Evolutionary conservation across 2,113 vertebrate species (phyloP).

Genomic region (Ameiurus melas): DNA sequence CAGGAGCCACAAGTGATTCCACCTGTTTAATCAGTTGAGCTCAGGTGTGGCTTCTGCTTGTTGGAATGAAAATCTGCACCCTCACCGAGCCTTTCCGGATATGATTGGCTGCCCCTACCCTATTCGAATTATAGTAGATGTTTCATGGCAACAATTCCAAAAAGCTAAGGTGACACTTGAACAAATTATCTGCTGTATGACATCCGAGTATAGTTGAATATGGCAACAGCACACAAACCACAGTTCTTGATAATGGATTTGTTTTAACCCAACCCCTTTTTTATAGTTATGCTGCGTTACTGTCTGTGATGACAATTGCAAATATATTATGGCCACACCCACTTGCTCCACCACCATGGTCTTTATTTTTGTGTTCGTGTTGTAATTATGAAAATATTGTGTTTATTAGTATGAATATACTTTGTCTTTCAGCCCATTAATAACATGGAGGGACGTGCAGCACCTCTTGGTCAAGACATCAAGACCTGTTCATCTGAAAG

Average conservation of each 20-base stretch:
- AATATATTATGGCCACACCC: not conserved
- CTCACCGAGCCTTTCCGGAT: too few species aligned
- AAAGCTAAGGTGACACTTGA: not conserved
- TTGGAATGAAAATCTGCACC: too few species aligned
- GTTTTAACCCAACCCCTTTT: not conserved
- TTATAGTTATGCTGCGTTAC: not conserved
- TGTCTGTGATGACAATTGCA: not conserved
- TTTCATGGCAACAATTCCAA: not conserved
- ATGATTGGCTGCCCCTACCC: too few species aligned
- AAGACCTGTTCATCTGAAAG: slow-evolving; percentile 82
- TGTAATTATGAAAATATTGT: not conserved
- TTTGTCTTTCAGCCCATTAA: slow-evolving; percentile 73
- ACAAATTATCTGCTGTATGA: not conserved
- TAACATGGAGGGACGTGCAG: slow-evolving; percentile 92
- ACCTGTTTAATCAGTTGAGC: too few species aligned
- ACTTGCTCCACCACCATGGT: not conserved
- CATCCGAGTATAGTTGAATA: not conserved
- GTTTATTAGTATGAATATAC: not conserved
- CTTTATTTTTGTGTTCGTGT: not conserved
- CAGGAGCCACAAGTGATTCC: too few species aligned
- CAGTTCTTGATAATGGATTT: not conserved
- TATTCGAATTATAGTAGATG: not conserved
- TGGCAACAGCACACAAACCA: not conserved
- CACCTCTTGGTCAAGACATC: slow-evolving; percentile 90
- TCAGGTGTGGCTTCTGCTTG: too few species aligned